Conservation (phyloP, 2,888 invertebrate species). For the Gari tellinella region DNA sequence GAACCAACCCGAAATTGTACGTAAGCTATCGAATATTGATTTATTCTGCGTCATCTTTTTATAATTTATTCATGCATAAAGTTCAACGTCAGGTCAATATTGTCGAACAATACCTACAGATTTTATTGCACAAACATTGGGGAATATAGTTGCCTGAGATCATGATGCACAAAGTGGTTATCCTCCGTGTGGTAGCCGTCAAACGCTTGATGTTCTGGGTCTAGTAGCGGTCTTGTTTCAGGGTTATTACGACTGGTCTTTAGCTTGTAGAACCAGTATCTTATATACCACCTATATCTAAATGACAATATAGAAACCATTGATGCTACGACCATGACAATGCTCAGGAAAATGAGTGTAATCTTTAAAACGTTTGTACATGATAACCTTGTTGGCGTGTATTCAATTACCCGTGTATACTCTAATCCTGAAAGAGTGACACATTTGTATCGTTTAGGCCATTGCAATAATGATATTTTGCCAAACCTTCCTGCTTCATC, state of each 20-base stretch:
- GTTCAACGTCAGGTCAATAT: no score
- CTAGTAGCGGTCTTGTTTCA: constrained; percentile 14
- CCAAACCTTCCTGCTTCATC: neutral
- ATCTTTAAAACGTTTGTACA: constrained; percentile 14
- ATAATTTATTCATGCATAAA: no score
- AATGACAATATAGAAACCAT: constrained; percentile 3
- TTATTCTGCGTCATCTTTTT: no score
- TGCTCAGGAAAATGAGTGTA: neutral
- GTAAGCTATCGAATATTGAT: no score
- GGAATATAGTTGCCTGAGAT: no score
- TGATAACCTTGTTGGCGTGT: constrained; percentile 17
- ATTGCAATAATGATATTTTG: constrained; percentile 11
- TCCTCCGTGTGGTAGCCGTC: constrained; percentile 20
- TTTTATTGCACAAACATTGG: no score
- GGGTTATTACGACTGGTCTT: neutral
- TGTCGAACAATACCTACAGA: no score
- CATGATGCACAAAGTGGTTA: constrained; percentile 4
- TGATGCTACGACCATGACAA: neutral
- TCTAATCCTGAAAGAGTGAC: neutral
- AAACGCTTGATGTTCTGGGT: neutral
- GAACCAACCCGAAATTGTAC: no score
- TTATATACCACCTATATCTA: constrained; percentile 35
- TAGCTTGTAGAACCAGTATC: constrained; percentile 19
- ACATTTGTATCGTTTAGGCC: constrained; percentile 30
- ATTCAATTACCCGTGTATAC: constrained; percentile 1